A percentile compares a stretch with the other conserved stretches of the same genome.
phyloP scores from a whole-genome alignment of 2,888 invertebrate species.

The Drosophila yooni region DNA sequence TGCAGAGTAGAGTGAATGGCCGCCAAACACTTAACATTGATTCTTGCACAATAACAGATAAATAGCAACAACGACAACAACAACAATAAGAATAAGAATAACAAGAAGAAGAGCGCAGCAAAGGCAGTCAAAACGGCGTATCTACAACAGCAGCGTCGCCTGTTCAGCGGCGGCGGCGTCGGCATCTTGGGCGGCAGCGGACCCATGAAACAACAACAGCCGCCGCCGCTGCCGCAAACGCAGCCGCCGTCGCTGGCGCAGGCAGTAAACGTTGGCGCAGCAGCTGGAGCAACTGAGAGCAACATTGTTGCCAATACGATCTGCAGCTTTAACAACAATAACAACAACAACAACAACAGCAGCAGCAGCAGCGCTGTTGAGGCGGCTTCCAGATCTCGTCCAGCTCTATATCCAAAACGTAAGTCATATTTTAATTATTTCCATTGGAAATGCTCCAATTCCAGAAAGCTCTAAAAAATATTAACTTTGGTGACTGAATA shows the following conservation, averaged over 20 bases:
- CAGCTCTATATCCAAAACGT: slow-evolving; percentile 78
- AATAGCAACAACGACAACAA: slow-evolving; percentile 13
- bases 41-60: slow-evolving; percentile 5
- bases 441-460: not conserved
- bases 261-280: slow-evolving; percentile 26
- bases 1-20: slow-evolving; percentile 15
- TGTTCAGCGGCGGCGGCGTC: slow-evolving; percentile 63
- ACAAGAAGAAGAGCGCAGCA: slow-evolving; percentile 18
- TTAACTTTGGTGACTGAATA: not conserved
- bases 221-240: slow-evolving; percentile 54
- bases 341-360: slow-evolving; percentile 2
- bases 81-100: slow-evolving; percentile 14
- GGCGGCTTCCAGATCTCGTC: slow-evolving; percentile 58
- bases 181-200: slow-evolving; percentile 43
- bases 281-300: slow-evolving; percentile 20
- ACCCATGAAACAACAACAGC: slow-evolving; percentile 47
- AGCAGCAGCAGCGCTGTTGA: slow-evolving; percentile 25
- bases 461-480: not conserved
- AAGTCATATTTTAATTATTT: slow-evolving; percentile 38
- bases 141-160: slow-evolving; percentile 76
- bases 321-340: slow-evolving; percentile 47
- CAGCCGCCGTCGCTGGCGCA: slow-evolving; percentile 59
- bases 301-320: slow-evolving; percentile 43
- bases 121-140: slow-evolving; percentile 74
- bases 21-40: not conserved